These are phyloP conservation scores for Dicrostonyx torquatus DNA, from an alignment of 2,797 vertebrate genomes.

Conservation along the genomic window DNA sequence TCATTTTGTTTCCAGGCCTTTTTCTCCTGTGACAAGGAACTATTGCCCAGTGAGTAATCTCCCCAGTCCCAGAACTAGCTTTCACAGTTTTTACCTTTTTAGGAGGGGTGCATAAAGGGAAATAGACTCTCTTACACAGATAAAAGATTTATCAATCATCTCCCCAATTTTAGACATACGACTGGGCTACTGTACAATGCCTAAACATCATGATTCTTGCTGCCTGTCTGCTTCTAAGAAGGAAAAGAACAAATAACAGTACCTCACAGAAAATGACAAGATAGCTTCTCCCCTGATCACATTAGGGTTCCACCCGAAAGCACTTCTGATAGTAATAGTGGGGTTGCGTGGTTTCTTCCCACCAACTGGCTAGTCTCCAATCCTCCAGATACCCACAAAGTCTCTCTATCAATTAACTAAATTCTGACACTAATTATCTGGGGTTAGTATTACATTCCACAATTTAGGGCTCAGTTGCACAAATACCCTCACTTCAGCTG, in stretches of 20 bases:
- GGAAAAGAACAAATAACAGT: not conserved
- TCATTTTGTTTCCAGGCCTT: no score
- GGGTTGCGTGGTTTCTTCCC: not conserved
- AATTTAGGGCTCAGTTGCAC: not conserved
- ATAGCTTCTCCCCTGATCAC: not conserved
- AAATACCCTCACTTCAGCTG: not conserved
- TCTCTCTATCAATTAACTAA: not conserved
- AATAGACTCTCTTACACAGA: not conserved
- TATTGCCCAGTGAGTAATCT: not conserved
- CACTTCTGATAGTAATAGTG: not conserved
- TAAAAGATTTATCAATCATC: not conserved
- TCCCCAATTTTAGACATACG: not conserved
- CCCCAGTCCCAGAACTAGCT: not conserved
- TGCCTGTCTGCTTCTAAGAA: not conserved
- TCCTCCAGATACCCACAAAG: not conserved
- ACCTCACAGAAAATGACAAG: not conserved
- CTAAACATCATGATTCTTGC: not conserved
- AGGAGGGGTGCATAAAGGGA: not conserved
- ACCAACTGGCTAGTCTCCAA: not conserved
- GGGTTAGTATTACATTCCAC: not conserved
- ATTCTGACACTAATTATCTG: not conserved
- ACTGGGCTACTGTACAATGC: no score
- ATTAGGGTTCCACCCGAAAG: not conserved
- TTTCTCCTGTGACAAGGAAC: not conserved
- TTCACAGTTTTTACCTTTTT: not conserved